These are phyloP conservation scores for Trichacis sp. DNA, from an alignment of 2,888 invertebrate species.

Conservation along the genomic window DNA sequence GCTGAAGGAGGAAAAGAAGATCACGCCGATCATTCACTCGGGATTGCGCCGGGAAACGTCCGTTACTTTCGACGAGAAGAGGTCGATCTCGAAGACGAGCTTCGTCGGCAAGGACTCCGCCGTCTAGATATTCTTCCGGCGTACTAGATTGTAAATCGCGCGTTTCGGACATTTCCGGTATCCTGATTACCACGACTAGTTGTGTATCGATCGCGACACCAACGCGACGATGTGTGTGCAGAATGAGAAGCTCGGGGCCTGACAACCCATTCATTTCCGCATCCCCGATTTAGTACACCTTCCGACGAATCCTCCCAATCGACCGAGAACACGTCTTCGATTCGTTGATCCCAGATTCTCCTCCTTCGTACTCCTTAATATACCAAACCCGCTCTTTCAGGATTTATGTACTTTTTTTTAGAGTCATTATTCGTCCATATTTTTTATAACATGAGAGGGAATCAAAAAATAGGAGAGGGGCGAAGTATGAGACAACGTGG, in stretches of 20 bases:
- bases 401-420: conserved; percentile 6
- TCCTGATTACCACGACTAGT: conserved; percentile 27
- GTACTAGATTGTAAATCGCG: conserved; percentile 69
- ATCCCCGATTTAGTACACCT: conserved; percentile 8
- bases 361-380: too few species aligned
- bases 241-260: background rate
- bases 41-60: conserved; percentile 82
- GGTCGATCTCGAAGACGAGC: conserved; percentile 85
- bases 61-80: conserved; percentile 85
- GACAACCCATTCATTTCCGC: conserved; percentile 24
- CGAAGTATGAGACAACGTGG: too few species aligned
- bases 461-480: too few species aligned
- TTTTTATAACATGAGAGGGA: too few species aligned
- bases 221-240: background rate
- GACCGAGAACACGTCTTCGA: too few species aligned
- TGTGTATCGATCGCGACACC: conserved; percentile 29
- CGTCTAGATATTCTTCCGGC: conserved; percentile 74
- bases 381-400: conserved; percentile 1
- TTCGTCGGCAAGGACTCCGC: conserved; percentile 93
- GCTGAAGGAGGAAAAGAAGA: conserved; percentile 76
- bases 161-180: conserved; percentile 36
- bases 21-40: conserved; percentile 72
- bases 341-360: background rate
- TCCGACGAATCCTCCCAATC: background rate
- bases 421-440: too few species aligned